These are phyloP conservation scores for Ibycter americanus DNA, from an alignment of 2,797 vertebrate genomes.

Conservation along the genomic window DNA sequence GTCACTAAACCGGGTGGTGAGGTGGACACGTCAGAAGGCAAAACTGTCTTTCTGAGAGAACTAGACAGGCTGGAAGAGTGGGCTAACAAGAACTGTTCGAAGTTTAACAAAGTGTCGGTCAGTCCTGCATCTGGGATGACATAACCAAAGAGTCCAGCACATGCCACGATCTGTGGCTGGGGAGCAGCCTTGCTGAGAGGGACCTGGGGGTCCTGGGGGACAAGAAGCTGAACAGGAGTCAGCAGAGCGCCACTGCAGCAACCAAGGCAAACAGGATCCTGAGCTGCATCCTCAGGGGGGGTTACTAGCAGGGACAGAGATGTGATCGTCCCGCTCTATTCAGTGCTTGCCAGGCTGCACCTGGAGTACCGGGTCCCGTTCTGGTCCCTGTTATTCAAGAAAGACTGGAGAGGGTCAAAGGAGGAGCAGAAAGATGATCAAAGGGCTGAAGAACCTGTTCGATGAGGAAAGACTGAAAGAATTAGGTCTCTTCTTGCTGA, in stretches of 20 bases:
- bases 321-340: rapidly evolving
- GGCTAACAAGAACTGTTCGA: background rate
- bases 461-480: background rate
- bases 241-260: background rate
- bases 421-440: background rate
- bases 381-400: background rate
- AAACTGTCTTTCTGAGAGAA: background rate
- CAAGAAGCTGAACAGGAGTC: background rate
- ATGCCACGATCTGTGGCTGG: background rate
- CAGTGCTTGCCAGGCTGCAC: background rate
- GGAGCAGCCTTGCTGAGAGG: background rate
- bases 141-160: background rate
- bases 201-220: no score
- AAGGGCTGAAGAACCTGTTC: background rate
- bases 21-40: background rate
- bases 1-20: no score
- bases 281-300: background rate
- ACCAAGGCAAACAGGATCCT: background rate
- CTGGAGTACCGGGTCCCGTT: background rate
- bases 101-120: background rate
- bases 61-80: background rate
- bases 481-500: background rate
- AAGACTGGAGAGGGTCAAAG: background rate
- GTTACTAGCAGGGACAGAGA: background rate
- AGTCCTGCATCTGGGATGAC: background rate